Evolutionary conservation across 2,113 vertebrate species (phyloP), one percentile per base, ranked within the genome.

Genomic region (Tetrax tetrax): DNA sequence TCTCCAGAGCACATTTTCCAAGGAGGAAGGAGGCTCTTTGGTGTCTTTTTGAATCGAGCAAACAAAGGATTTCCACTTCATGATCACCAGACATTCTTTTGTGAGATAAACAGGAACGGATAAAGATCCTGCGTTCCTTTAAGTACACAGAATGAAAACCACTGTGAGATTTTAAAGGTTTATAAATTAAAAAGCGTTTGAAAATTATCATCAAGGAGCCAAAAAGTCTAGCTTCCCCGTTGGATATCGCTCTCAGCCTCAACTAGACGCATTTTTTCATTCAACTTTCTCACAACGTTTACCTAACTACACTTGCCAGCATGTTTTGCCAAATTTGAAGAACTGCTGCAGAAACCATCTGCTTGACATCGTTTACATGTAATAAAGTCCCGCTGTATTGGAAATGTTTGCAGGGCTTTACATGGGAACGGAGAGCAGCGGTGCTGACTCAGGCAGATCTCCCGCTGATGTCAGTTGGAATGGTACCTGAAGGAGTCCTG

Each of bases 281-380:
- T 95, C 37, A 68, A 17, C 64, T 84, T 96, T 96, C 94, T 93
- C 94, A 96, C 68, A 87, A 45, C 6, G 1, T 87, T 95, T 87
- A 96, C 94, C 92, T 96, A 90, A 48, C 61, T 82, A 7, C 53
- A 57, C 89, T 95, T 95, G 94, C 90, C 95, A 96, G 86, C 24
- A 53, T 16, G 51, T 78, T 94, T 57, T 84, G 92, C 93, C 95
- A 95, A 96, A 94, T 71, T 38, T 87, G 61, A 87, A 90, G 94
- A 94, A 87, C 85, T 90, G 90, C 95, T 93, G 92, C 89, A 96
- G 94, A 89, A 95, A 92, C 86, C 94, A 96, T 96, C 92, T 96
- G 96, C 90, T 93, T 63, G 82, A 90, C 85, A 74, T 77, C 53
- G 90, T 84, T 94, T 77, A 93, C 82, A 76, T 88, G 47, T 33